Evolutionary conservation across 2,888 invertebrate species (phyloP).

Genomic region (Tiliacea citrago): DNA sequence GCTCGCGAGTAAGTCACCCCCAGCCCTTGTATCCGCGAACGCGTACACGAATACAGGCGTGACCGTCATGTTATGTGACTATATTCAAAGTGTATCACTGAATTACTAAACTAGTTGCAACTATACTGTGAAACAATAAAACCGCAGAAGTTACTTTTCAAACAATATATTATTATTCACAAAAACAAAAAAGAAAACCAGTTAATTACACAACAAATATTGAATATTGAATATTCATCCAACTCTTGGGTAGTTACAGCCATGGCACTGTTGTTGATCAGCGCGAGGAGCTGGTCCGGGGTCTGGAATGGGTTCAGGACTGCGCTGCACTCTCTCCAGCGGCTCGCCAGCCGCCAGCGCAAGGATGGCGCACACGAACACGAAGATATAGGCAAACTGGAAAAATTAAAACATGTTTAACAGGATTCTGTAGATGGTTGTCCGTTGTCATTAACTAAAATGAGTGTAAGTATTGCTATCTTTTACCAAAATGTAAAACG

Average conservation of each 20-base stretch:
- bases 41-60: too few relatives aligned
- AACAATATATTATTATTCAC: constrained; percentile 1
- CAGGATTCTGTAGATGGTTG: background rate
- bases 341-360: background rate
- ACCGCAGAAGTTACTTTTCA: background rate
- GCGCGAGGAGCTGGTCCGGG: background rate
- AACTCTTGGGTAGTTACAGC: too few relatives aligned
- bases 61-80: too few relatives aligned
- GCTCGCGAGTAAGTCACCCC: too few relatives aligned
- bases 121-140: constrained; percentile 11
- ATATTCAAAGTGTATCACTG: too few relatives aligned
- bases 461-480: background rate
- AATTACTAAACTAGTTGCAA: too few relatives aligned
- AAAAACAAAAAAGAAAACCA: background rate
- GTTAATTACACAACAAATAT: background rate
- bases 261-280: too few relatives aligned
- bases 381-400: constrained; percentile 7
- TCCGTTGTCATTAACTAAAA: background rate
- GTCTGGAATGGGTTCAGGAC: constrained; percentile 15
- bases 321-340: constrained; percentile 11
- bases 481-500: background rate
- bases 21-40: too few relatives aligned
- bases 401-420: background rate
- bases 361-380: constrained; percentile 7
- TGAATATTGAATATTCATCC: background rate